Evolutionary conservation across 2,113 vertebrate genomes (phyloP).

Genomic region (Nothocercus julius): DNA sequence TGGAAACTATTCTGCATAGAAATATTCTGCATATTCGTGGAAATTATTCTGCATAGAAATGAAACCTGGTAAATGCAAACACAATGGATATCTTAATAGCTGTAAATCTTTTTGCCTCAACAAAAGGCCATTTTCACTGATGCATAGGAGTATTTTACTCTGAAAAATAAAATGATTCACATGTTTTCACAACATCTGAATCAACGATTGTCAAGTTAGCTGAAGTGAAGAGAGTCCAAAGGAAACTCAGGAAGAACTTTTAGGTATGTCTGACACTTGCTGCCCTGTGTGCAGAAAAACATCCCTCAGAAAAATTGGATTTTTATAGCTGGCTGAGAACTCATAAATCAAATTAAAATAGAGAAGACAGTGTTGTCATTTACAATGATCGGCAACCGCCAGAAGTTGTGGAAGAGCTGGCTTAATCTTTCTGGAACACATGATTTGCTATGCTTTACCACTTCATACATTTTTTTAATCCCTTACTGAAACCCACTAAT

Average conservation of each 20-base stretch:
- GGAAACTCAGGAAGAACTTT: not conserved
- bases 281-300: not conserved
- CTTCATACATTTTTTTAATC: not conserved
- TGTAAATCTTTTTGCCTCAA: not conserved
- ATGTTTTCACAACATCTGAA: not conserved
- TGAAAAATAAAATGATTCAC: not conserved
- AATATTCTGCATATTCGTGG: too few species aligned
- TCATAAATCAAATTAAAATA: slow-evolving; percentile 46
- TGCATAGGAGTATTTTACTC: not conserved
- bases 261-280: not conserved
- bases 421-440: slow-evolving; percentile 11
- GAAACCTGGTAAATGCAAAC: not conserved
- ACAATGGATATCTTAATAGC: fast-evolving
- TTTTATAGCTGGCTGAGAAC: slow-evolving; percentile 1
- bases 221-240: not conserved
- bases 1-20: not conserved
- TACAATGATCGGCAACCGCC: slow-evolving; percentile 30
- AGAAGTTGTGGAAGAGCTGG: not conserved
- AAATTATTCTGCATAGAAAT: fast-evolving
- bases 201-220: fast-evolving
- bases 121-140: not conserved
- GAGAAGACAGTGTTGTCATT: not conserved
- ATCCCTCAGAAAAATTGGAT: slow-evolving; percentile 15
- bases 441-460: not conserved
- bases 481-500: not conserved